phyloP scores from a whole-genome alignment of 2,888 invertebrate species.

The Epiperipatus broadwayi region DNA sequence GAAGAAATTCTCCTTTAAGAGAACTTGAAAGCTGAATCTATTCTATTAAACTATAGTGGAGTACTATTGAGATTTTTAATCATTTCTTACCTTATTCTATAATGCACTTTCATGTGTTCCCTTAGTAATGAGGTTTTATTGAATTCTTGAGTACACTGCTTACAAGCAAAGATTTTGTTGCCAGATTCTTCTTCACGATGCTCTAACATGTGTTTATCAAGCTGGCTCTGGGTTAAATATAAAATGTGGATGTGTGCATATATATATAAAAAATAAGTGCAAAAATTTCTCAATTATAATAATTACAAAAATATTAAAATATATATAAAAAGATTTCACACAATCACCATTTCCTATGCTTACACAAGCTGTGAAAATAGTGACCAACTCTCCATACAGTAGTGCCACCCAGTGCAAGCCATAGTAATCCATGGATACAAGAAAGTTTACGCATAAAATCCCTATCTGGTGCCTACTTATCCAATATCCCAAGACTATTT shows the following conservation, averaged over 20 bases:
- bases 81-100: conserved; percentile 36
- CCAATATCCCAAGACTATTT: no score
- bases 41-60: conserved; percentile 16
- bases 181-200: conserved; percentile 27
- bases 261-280: conserved; percentile 12
- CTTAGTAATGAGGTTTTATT: conserved; percentile 22
- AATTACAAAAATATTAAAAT: background rate
- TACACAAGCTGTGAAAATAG: no score
- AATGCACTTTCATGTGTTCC: conserved; percentile 29
- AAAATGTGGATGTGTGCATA: background rate
- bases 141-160: conserved; percentile 36
- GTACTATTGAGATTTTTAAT: conserved; percentile 14
- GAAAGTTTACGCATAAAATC: no score
- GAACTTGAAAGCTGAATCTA: no score
- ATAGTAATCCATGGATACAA: no score
- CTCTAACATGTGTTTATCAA: conserved; percentile 33
- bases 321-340: background rate
- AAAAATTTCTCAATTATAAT: no score
- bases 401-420: no score
- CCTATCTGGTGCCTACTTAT: no score
- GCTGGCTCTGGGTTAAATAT: conserved; percentile 30
- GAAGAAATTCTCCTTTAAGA: no score
- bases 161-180: conserved; percentile 33
- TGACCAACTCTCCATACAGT: no score
- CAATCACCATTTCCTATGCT: no score